Percentiles rank a stretch among this genome's conserved stretches.
Conservation (phyloP, 2,888 invertebrate genomes). For the Catocala sponsa region DNA sequence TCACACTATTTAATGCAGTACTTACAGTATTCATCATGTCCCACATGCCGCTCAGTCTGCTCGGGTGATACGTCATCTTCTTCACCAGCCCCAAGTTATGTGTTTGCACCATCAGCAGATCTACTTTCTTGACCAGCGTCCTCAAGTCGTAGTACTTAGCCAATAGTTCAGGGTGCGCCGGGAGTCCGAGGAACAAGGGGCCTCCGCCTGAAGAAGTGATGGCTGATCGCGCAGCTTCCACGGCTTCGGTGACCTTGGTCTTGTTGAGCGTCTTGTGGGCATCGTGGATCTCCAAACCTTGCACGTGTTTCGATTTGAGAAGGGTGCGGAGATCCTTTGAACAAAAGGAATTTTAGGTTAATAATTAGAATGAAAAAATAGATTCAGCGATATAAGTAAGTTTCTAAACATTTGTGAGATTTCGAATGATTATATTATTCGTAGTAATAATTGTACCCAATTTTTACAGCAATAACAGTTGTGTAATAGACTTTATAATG, state of each 20-base stretch:
- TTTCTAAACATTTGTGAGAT: no score
- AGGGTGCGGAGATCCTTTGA: slow-evolving; percentile 85
- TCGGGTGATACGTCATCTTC: slow-evolving; percentile 92
- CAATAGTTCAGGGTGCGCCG: slow-evolving; percentile 89
- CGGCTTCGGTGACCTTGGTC: slow-evolving; percentile 80
- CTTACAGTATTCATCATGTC: slow-evolving; percentile 93
- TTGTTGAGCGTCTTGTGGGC: slow-evolving; percentile 85
- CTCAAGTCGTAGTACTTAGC: slow-evolving; percentile 92
- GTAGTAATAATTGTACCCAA: no score
- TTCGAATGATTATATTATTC: no score
- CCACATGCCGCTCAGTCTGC: slow-evolving; percentile 92
- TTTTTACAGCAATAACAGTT: background rate
- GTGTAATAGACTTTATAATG: background rate
- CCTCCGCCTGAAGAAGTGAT: slow-evolving; percentile 83
- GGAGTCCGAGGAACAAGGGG: slow-evolving; percentile 89
- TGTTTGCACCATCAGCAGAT: slow-evolving; percentile 91
- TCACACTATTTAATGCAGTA: background rate
- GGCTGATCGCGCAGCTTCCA: slow-evolving; percentile 78
- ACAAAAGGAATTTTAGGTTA: slow-evolving; percentile 48
- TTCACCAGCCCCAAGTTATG: slow-evolving; percentile 89
- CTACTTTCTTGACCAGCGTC: slow-evolving; percentile 89
- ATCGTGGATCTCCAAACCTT: slow-evolving; percentile 87
- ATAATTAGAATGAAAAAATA: no score
- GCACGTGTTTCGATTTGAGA: slow-evolving; percentile 86
- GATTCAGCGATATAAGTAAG: no score